Percentiles rank a stretch among this genome's conserved stretches.
Evolutionary conservation across 2,888 invertebrate species (phyloP).

Genomic region (Pseudanteris insignis): DNA sequence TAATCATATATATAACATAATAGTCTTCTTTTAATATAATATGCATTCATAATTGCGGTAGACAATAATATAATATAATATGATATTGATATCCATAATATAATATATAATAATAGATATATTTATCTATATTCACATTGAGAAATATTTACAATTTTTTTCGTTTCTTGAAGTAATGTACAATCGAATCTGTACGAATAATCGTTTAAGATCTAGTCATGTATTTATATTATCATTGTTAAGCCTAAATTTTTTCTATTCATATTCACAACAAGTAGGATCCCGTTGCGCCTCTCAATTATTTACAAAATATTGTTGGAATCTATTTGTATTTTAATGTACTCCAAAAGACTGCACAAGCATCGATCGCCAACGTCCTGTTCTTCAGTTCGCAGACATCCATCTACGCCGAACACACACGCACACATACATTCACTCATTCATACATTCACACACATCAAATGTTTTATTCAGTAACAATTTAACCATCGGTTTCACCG

Average conservation of each 20-base stretch:
- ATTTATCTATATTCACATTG: slow-evolving; percentile 66
- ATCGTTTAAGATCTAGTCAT: slow-evolving; percentile 57
- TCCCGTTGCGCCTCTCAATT: slow-evolving; percentile 48
- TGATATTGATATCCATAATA: slow-evolving; percentile 54
- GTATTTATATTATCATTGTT: slow-evolving; percentile 51
- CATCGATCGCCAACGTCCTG: slow-evolving; percentile 49
- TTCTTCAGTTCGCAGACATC: slow-evolving; percentile 43
- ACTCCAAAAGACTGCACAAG: slow-evolving; percentile 56
- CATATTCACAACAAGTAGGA: slow-evolving; percentile 61
- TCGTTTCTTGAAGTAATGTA: slow-evolving; percentile 59
- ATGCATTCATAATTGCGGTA: slow-evolving; percentile 64
- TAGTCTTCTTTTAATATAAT: slow-evolving; percentile 66
- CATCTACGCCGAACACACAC: slow-evolving; percentile 6
- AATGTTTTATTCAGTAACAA: slow-evolving; percentile 28
- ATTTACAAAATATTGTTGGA: slow-evolving; percentile 56
- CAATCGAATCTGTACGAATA: slow-evolving; percentile 62
- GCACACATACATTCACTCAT: slow-evolving; percentile 20
- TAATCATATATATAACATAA: slow-evolving; percentile 57
- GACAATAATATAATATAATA: slow-evolving; percentile 62
- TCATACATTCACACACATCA: too few species aligned
- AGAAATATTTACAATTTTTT: slow-evolving; percentile 62
- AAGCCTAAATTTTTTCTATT: slow-evolving; percentile 55
- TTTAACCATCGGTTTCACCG: slow-evolving; percentile 36
- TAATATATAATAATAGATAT: slow-evolving; percentile 56
- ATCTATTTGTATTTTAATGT: slow-evolving; percentile 48